A percentile compares a stretch with the other conserved stretches of the same genome.
phyloP scores from a whole-genome alignment of 2,113 vertebrate species.

The zebrafish (Danio rerio) region GRCz12tu NC_133197.1:33276501-33277000 shows the following conservation, averaged over 20 bases:
- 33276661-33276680: background rate
- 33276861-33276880: too few relatives aligned
- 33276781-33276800: too few relatives aligned
- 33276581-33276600: background rate
- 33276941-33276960: too few relatives aligned
- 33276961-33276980: too few relatives aligned
- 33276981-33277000: too few relatives aligned
- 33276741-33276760: background rate
- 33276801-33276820: too few relatives aligned
- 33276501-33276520: background rate
- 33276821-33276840: too few relatives aligned
- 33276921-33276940: too few relatives aligned
- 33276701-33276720: background rate
- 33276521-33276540: slow-evolving; percentile 11
- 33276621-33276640: background rate
- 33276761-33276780: too few relatives aligned
- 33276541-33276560: slow-evolving; percentile 27
- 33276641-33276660: background rate
- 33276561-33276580: background rate
- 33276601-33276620: background rate
- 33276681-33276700: background rate
- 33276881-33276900: too few relatives aligned
- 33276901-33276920: too few relatives aligned
- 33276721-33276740: background rate
- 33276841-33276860: too few relatives aligned